Evolutionary conservation across 2,888 invertebrate genomes (phyloP), one percentile per base, ranked within the genome.

Genomic region (Cephus spinipes): DNA sequence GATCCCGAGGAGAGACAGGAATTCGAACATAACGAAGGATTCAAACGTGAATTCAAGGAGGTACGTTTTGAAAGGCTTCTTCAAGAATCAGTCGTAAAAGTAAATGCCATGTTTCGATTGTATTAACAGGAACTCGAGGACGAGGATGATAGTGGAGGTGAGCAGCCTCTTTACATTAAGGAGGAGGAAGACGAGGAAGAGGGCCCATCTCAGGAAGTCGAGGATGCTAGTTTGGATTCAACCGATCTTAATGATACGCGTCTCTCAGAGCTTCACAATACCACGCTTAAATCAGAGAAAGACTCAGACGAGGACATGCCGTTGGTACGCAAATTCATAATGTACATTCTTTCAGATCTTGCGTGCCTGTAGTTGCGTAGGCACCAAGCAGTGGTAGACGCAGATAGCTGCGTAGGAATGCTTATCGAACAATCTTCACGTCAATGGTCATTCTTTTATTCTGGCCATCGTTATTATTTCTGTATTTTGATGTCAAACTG

Each of bases 241-340:
- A 87, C 87, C 1, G 88, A 89, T 83, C 89, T 82, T 15, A 90
- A 90, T 79, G 87, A 90, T 69, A 90, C 90, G 73, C 88, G 90
- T 84, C 83, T 90, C 35, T 91, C 91, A 35, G 90, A 91, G 80
- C 87, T 91, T 75, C 91, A 91, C 80, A 90, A 91, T 79, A 91
- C 91, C 3, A 91, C 91, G 35, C 9, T 92, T 4, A 91, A 91
- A 85, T 88, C 90, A 74, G 92, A 91, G 75, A 92, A 94, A 30
- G 94, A 94, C 3, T 95, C 95, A 82, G 96, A 96, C 83, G 96
- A 96, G 89, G 96, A 97, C 90, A 89, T 94, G 75, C 96, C 97
- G 84, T 91, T 96, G 93, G 96, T 96, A 93, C 73, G 40, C 0
- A 40, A 40, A 15, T 40, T 40, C 15, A 40, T 40, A 6, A 40